Evolutionary conservation across 2,888 invertebrate genomes (phyloP), one percentile per base, ranked within the genome.

Genomic region (Cosmia pyralina): DNA sequence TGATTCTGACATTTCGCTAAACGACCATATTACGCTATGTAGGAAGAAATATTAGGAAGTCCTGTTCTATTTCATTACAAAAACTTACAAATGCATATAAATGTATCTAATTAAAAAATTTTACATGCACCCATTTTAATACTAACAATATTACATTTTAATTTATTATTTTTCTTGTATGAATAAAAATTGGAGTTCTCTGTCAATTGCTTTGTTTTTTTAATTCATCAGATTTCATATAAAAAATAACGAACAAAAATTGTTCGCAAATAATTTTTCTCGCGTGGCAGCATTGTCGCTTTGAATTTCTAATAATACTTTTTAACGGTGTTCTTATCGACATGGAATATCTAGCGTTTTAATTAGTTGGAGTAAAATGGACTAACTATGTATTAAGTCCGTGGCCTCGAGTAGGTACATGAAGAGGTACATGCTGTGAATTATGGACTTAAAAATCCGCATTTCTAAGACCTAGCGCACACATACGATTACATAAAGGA

Each of bases 91-190:
- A 83, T 81, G 17, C 67, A 76, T 83, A 85, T 44, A 85, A 85
- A 81, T 75, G 72, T 86, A 75, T 86, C 84, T 73, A 84, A 86
- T 75, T 84, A 84, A 59, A 84, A 86, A 81, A 84, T 60, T 17
- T 69, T 81, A 81, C 67, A 72, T 71, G 71, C 77, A 73, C 68
- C 72, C 69, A 52, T 65, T 85, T 82, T 82, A 81, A 65, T 63
- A 68, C 68, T 60, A 81, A 41, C 13, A 69, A 68, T 34, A 57
- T 52, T 68, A 57, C 50, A 77, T 46, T 62, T 50, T 48, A 59
- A 46, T 59, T 15, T 17, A 34, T 59, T 15, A 44, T 28, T 22
- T 48, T 22, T 41, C 13, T 50, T 64, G 46, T 50, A 44, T 48
- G n/a, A 58, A 50, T 63, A 55, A 59, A 48, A 58, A 48, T 41